phyloP scores from a whole-genome alignment of 1,140 invertebrate species.

The Nymphalis io region DNA sequence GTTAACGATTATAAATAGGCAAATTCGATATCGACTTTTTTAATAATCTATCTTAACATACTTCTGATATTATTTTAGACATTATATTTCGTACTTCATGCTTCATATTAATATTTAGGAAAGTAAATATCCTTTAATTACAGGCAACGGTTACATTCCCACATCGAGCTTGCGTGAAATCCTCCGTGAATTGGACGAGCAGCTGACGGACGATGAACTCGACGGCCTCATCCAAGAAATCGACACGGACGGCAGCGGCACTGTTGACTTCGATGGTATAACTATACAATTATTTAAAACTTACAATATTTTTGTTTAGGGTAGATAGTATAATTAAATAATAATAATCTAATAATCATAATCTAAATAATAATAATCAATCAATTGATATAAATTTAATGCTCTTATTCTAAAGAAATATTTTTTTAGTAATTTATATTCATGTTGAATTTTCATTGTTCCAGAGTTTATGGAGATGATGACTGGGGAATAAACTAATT shows the following conservation, averaged over 20 bases:
- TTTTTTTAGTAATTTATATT: not conserved
- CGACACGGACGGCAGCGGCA: conserved; percentile 94
- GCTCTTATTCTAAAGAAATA: not conserved
- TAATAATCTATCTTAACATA: no score
- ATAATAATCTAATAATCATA: not conserved
- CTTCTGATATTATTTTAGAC: no score
- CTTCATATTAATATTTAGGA: not conserved
- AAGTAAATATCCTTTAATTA: conserved; percentile 20
- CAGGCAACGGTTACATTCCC: conserved; percentile 97
- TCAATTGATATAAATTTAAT: not conserved
- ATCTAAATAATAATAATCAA: not conserved
- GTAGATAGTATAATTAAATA: no score
- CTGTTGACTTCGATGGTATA: conserved; percentile 84
- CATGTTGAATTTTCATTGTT: conserved; percentile 72
- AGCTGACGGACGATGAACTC: conserved; percentile 94
- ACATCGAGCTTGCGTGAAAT: conserved; percentile 95
- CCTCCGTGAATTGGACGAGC: conserved; percentile 94
- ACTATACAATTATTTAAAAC: conserved; percentile 17
- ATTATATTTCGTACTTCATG: no score
- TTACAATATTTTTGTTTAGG: no score
- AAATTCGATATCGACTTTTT: no score
- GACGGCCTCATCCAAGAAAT: conserved; percentile 98
- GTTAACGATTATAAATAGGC: no score
- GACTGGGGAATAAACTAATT: conserved; percentile 90
- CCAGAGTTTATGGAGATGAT: conserved; percentile 98